Evolutionary conservation across 2,888 invertebrate genomes (phyloP).

Genomic region (Tinea trinotella): DNA sequence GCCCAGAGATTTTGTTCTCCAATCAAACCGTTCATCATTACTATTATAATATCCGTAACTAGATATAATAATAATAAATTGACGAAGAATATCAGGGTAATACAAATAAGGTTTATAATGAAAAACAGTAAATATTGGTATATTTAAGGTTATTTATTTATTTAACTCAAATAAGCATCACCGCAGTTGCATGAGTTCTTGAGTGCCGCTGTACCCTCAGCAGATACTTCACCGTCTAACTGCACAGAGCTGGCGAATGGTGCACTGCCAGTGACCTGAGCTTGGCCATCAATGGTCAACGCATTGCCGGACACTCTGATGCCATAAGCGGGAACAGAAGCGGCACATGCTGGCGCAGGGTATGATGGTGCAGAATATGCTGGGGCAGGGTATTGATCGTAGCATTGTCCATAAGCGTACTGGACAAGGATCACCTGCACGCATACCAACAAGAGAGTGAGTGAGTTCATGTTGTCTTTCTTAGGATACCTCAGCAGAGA

Average conservation of each 20-base stretch:
- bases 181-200: conserved; percentile 22
- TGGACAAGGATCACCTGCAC: conserved; percentile 3
- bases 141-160: too few species aligned
- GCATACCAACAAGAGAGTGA: conserved; percentile 15
- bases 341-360: neutral
- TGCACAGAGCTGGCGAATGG: conserved; percentile 36
- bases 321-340: conserved; percentile 24
- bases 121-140: too few species aligned
- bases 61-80: too few species aligned
- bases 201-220: conserved; percentile 27
- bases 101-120: too few species aligned
- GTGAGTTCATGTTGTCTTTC: conserved; percentile 18
- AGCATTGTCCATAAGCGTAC: neutral
- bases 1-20: too few species aligned
- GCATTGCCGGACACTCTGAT: conserved; percentile 29
- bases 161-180: neutral
- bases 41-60: too few species aligned
- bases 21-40: too few species aligned
- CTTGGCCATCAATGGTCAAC: conserved; percentile 29
- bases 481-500: neutral
- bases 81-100: too few species aligned
- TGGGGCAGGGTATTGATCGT: too few species aligned
- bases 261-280: conserved; percentile 32
- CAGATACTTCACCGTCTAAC: conserved; percentile 31
- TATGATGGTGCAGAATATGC: too few species aligned